A percentile compares a stretch with the other conserved stretches of the same genome.
phyloP scores from a whole-genome alignment of 2,888 invertebrate genomes.

The Synanthedon myopaeformis region DNA sequence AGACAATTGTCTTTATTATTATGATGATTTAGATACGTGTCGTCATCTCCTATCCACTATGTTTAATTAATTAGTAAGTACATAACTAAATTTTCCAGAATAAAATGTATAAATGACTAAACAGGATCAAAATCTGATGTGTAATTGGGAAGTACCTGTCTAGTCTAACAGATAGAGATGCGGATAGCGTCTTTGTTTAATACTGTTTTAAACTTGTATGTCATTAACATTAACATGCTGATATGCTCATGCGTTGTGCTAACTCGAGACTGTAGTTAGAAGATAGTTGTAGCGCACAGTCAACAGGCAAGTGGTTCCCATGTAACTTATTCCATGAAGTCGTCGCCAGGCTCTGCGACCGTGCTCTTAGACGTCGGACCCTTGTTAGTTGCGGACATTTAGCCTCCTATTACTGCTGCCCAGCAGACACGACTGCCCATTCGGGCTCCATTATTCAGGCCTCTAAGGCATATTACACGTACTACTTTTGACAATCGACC shows the following conservation, averaged over 20 bases:
- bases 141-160: too few relatives aligned
- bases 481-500: background rate
- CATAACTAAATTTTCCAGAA: too few relatives aligned
- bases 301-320: conserved; percentile 26
- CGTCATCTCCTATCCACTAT: too few relatives aligned
- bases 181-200: too few relatives aligned
- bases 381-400: conserved; percentile 20
- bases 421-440: conserved; percentile 18
- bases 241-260: background rate
- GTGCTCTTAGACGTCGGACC: conserved; percentile 19
- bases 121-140: too few relatives aligned
- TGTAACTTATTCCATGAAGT: conserved; percentile 39
- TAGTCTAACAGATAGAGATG: too few relatives aligned
- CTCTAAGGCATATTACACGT: background rate
- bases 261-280: background rate
- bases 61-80: too few relatives aligned
- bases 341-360: conserved; percentile 17
- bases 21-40: too few relatives aligned
- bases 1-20: too few relatives aligned
- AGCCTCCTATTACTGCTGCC: conserved; percentile 5
- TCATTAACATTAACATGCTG: too few relatives aligned
- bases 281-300: conserved; percentile 9
- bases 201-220: too few relatives aligned
- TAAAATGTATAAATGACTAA: too few relatives aligned
- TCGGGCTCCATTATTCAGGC: conserved; percentile 12